These are phyloP conservation scores for Chrysogorgia sp. DNA, from an alignment of 92 coral and sea anemone species.

Conservation along the genomic window DNA sequence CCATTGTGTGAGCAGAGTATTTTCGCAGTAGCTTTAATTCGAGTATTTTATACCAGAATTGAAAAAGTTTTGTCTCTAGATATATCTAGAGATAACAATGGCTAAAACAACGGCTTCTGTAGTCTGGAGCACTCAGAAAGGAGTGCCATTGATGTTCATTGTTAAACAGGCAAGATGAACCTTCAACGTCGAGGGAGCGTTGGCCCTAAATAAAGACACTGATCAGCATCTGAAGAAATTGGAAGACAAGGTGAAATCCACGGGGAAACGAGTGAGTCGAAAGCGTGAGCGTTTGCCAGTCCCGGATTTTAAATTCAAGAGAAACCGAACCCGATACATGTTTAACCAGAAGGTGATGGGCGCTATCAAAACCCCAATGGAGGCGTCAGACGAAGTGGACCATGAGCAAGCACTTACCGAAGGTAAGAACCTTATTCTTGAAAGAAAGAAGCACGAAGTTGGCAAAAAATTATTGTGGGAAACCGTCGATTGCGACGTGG, in stretches of 20 bases:
- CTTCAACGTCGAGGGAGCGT: background rate
- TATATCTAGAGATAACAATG: background rate
- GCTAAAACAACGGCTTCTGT: background rate
- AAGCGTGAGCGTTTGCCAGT: constrained; percentile 17
- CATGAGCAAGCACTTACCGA: constrained; percentile 27
- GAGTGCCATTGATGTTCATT: background rate
- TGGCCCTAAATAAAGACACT: constrained; percentile 5
- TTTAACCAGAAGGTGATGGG: constrained; percentile 25
- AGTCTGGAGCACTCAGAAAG: background rate
- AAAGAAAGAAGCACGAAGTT: constrained; percentile 23
- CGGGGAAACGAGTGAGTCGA: constrained; percentile 8
- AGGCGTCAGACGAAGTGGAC: constrained; percentile 4
- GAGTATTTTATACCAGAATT: background rate
- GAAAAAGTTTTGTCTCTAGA: background rate
- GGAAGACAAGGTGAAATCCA: constrained; percentile 7
- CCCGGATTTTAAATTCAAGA: constrained; percentile 33
- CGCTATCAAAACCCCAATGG: background rate
- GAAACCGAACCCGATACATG: constrained; percentile 31
- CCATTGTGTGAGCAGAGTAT: constrained; percentile 6
- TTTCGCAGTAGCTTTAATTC: constrained; percentile 16
- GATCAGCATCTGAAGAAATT: background rate
- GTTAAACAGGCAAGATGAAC: background rate
- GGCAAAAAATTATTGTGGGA: too few species aligned
- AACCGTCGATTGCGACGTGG: constrained; percentile 32
- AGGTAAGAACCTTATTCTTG: constrained; percentile 32